Percentiles rank a stretch among this genome's conserved stretches.
phyloP scores from a whole-genome alignment of 2,797 vertebrate species.

The Columba guinea region DNA sequence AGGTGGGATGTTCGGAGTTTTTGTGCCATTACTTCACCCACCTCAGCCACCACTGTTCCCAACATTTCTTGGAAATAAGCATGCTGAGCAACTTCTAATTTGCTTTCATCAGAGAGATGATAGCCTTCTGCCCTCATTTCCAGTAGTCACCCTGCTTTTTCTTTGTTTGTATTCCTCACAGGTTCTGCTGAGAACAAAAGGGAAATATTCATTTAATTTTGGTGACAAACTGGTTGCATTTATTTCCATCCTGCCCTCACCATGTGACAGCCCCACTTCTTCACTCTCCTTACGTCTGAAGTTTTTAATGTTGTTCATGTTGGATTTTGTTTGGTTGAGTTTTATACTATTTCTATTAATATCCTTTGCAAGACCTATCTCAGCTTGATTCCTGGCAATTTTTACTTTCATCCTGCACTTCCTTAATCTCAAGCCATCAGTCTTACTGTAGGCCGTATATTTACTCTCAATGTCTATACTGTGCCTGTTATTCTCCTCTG shows the following conservation, averaged over 20 bases:
- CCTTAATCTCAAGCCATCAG: background rate
- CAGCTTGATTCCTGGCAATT: background rate
- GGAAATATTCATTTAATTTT: background rate
- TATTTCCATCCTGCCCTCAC: background rate
- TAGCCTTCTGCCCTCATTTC: background rate
- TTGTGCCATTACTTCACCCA: background rate
- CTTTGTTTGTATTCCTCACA: background rate
- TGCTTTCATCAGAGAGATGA: background rate
- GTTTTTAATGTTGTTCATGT: background rate
- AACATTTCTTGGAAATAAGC: background rate
- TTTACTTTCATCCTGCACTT: background rate
- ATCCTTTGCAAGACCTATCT: background rate
- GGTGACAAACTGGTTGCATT: background rate
- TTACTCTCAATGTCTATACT: background rate
- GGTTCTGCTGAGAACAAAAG: background rate
- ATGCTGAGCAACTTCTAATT: background rate
- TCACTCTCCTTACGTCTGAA: background rate
- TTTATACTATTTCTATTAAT: background rate
- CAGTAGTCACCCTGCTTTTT: background rate
- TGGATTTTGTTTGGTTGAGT: accelerated
- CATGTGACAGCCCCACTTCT: background rate
- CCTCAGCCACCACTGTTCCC: background rate
- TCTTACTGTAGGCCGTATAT: background rate
- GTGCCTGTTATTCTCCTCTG: background rate
- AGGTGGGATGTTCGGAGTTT: background rate